Evolutionary conservation across 2,113 vertebrate species (phyloP).

Genomic region (Fregetta grallaria): DNA sequence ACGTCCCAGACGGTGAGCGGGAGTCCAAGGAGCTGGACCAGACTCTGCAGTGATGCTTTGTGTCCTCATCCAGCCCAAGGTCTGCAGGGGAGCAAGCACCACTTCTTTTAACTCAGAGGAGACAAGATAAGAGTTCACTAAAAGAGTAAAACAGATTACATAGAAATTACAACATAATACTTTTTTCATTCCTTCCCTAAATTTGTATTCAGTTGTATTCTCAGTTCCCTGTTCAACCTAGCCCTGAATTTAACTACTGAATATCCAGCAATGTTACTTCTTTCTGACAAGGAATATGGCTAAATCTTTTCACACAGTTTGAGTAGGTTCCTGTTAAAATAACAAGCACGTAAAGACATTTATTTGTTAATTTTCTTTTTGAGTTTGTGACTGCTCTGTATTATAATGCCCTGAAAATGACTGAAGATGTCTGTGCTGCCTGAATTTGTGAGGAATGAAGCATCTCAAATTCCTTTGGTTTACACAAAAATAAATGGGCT

Average conservation of each 20-base stretch:
- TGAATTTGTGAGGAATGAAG: neutral
- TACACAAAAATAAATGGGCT: neutral
- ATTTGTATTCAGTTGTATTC: neutral
- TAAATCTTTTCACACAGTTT: neutral
- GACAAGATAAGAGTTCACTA: neutral
- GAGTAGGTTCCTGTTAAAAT: neutral
- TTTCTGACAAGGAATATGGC: neutral
- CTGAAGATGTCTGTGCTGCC: neutral
- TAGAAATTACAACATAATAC: neutral
- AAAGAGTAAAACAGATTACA: neutral
- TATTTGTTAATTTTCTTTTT: neutral
- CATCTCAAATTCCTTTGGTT: neutral
- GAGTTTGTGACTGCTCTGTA: neutral
- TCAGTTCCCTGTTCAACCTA: neutral
- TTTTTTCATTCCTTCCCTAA: neutral
- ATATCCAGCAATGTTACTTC: neutral
- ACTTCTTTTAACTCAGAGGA: neutral
- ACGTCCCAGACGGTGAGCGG: fast-evolving
- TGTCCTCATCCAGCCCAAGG: neutral
- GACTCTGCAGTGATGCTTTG: neutral
- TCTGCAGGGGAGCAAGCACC: neutral
- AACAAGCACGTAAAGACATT: neutral
- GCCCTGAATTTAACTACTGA: neutral
- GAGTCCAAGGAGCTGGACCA: neutral
- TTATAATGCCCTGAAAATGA: neutral